These are phyloP conservation scores for Trachelus iudaicus DNA, from an alignment of 2,888 invertebrate genomes.

Conservation along the genomic window DNA sequence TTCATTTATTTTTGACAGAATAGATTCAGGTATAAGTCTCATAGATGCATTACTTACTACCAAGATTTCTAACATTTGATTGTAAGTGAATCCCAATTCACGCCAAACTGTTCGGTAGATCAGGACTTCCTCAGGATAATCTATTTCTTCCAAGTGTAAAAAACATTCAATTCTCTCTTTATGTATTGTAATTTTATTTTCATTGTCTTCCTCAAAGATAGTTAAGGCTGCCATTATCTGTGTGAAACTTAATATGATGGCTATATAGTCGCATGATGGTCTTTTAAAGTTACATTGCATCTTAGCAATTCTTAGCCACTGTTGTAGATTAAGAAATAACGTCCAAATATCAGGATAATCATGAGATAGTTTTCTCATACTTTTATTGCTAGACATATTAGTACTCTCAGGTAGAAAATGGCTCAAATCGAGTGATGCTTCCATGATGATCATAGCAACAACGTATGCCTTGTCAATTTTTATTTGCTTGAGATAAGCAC, in stretches of 20 bases:
- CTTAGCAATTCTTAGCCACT: background rate
- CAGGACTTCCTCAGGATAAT: background rate
- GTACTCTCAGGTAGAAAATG: background rate
- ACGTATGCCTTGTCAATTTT: background rate
- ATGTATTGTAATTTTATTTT: background rate
- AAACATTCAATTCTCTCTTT: background rate
- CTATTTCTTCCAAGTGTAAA: background rate
- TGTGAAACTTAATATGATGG: background rate
- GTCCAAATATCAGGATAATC: background rate
- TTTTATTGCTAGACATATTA: background rate
- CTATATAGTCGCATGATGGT: background rate
- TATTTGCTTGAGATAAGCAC: background rate
- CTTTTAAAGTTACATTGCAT: background rate
- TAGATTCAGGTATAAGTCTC: background rate
- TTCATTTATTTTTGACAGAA: background rate
- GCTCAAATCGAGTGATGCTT: background rate
- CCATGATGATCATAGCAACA: background rate
- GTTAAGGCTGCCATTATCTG: background rate
- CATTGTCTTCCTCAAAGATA: background rate
- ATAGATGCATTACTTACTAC: background rate
- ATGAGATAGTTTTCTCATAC: background rate
- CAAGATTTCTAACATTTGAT: background rate
- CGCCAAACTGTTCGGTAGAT: background rate
- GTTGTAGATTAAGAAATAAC: background rate
- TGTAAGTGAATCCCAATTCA: conserved; percentile 1